phyloP scores from a whole-genome alignment of 1,140 invertebrate genomes.

The Matsumurasca onukii region DNA sequence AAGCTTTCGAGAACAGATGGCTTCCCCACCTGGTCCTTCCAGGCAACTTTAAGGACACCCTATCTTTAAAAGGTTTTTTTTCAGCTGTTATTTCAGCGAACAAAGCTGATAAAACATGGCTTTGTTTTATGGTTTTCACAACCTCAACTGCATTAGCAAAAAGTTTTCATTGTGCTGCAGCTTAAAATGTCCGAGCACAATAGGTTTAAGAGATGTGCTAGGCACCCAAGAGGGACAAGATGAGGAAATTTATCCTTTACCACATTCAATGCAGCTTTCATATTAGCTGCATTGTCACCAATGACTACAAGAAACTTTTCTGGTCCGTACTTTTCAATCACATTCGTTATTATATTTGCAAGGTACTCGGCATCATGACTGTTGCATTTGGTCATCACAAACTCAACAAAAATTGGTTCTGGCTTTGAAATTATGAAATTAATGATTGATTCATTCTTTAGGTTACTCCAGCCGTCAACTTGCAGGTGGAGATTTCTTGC shows the following conservation, averaged over 20 bases:
- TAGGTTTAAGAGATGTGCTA: conserved; percentile 28
- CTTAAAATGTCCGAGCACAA: conserved; percentile 31
- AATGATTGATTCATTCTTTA: conserved; percentile 42
- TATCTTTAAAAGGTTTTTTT: conserved; percentile 23
- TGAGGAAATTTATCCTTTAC: conserved; percentile 38
- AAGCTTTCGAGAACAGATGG: conserved; percentile 23
- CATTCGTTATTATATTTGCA: conserved; percentile 38
- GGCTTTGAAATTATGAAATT: conserved; percentile 44
- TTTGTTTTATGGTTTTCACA: conserved; percentile 21
- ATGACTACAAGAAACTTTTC: conserved; percentile 43
- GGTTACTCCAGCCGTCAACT: conserved; percentile 45
- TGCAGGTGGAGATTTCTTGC: conserved; percentile 38
- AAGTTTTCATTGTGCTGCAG: conserved; percentile 18
- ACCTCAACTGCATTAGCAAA: conserved; percentile 16
- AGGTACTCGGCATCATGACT: conserved; percentile 41
- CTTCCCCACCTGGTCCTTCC: conserved; percentile 32
- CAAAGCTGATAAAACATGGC: conserved; percentile 8
- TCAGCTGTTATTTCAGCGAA: neutral
- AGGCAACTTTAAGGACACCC: conserved; percentile 26
- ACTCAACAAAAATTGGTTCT: conserved; percentile 43
- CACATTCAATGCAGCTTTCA: conserved; percentile 39
- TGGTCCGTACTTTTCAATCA: conserved; percentile 42
- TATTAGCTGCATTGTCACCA: conserved; percentile 42
- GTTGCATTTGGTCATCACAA: conserved; percentile 38
- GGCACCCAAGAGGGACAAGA: conserved; percentile 21